Percentiles rank a stretch among this genome's conserved stretches.
Conservation (phyloP, 2,797 vertebrate genomes). For the Menidia menidia region DNA sequence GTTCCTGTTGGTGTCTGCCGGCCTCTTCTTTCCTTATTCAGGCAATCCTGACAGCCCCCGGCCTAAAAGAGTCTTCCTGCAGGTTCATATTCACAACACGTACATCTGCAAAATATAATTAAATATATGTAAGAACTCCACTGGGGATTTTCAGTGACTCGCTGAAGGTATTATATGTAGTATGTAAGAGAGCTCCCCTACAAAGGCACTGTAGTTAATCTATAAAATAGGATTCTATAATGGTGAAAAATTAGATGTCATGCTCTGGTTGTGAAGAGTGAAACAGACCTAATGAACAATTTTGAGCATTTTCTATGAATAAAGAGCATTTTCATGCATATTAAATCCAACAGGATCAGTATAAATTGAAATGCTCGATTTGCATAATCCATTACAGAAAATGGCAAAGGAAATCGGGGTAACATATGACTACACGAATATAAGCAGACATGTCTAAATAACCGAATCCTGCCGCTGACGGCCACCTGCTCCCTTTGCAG, state of each 20-base stretch:
- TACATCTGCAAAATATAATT: background rate
- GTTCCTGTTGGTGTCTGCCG: conserved; percentile 89
- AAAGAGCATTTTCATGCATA: background rate
- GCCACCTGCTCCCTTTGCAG: conserved; percentile 68
- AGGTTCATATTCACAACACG: conserved; percentile 80
- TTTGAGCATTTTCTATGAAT: no score
- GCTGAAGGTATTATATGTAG: no score
- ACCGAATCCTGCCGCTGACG: background rate
- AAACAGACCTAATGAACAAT: no score
- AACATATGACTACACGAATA: background rate
- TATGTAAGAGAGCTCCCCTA: no score
- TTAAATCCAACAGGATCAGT: no score
- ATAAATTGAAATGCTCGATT: background rate
- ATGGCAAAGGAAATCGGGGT: background rate
- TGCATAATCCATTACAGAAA: background rate
- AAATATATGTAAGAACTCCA: no score
- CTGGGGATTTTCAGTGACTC: no score
- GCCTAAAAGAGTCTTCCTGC: conserved; percentile 93
- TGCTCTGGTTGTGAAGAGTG: no score
- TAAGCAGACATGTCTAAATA: no score
- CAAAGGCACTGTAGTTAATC: no score
- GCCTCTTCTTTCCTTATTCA: conserved; percentile 93
- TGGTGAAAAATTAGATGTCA: no score
- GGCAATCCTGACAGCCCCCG: conserved; percentile 85
- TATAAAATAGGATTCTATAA: no score